Evolutionary conservation across 1,140 invertebrate genomes (phyloP).

Genomic region (Carcinoscorpius rotundicauda): DNA sequence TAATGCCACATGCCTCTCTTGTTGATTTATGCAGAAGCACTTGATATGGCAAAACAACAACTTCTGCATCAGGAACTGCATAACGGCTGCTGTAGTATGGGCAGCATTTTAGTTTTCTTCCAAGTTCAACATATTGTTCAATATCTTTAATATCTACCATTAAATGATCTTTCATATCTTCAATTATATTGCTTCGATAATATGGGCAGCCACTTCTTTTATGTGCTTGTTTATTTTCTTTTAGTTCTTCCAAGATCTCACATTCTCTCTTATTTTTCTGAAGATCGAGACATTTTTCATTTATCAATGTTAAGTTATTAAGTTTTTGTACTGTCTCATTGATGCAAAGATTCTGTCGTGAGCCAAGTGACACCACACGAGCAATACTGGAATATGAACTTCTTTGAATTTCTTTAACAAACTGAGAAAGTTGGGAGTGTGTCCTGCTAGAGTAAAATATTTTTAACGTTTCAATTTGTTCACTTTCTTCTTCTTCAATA

Average conservation of each 20-base stretch:
- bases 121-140: conserved; percentile 64
- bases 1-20: conserved; percentile 67
- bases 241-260: conserved; percentile 20
- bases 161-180: conserved; percentile 43
- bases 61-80: conserved; percentile 59
- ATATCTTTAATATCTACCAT: conserved; percentile 67
- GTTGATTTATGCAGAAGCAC: conserved; percentile 76
- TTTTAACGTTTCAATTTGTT: conserved; percentile 31
- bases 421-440: conserved; percentile 90
- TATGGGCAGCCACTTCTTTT: conserved; percentile 49
- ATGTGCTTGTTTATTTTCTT: conserved; percentile 40
- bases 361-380: conserved; percentile 74
- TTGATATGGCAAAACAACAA: conserved; percentile 74
- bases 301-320: conserved; percentile 67
- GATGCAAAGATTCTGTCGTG: conserved; percentile 82
- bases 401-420: conserved; percentile 77
- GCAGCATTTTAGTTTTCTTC: conserved; percentile 60
- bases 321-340: conserved; percentile 67
- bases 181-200: conserved; percentile 49
- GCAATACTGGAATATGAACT: conserved; percentile 59
- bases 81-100: conserved; percentile 78
- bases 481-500: conserved; percentile 35
- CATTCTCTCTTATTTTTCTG: conserved; percentile 54
- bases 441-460: conserved; percentile 91
- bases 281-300: conserved; percentile 86